Percentiles rank a stretch among this genome's conserved stretches.
Evolutionary conservation across 2,888 invertebrate genomes (phyloP).

Genomic region (Aethes cnicana): DNA sequence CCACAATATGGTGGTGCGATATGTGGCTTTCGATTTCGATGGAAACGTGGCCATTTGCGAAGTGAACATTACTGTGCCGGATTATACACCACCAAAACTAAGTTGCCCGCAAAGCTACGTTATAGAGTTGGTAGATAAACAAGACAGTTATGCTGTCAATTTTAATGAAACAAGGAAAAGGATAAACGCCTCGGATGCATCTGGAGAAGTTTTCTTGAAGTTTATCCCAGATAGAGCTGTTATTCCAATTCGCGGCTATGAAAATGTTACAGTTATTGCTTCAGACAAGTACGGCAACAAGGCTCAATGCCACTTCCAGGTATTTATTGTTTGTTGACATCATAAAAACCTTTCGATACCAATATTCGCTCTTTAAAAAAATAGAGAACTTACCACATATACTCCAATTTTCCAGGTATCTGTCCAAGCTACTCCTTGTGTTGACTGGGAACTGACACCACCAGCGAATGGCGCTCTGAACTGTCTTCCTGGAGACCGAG

Average conservation of each 20-base stretch:
- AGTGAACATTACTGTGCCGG: conserved; percentile 96
- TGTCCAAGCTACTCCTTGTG: conserved; percentile 96
- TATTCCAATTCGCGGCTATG: conserved; percentile 92
- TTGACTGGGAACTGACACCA: conserved; percentile 95
- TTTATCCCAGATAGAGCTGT: conserved; percentile 92
- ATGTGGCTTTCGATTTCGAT: conserved; percentile 98
- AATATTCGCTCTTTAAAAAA: background rate
- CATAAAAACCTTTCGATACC: background rate
- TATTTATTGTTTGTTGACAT: conserved; percentile 49
- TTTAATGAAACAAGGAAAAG: conserved; percentile 94
- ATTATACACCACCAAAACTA: conserved; percentile 93
- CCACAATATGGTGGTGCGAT: conserved; percentile 95
- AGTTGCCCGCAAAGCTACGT: conserved; percentile 97
- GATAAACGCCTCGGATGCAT: conserved; percentile 93
- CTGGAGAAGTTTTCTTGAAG: conserved; percentile 91
- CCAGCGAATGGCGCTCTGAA: conserved; percentile 95
- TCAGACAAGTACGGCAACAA: conserved; percentile 93
- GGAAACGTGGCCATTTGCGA: conserved; percentile 98
- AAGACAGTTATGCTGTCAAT: conserved; percentile 94
- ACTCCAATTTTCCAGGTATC: conserved; percentile 81
- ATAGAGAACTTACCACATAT: background rate
- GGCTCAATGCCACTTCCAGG: conserved; percentile 96
- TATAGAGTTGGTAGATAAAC: conserved; percentile 93
- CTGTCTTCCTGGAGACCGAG: conserved; percentile 91
- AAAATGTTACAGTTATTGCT: conserved; percentile 95